Base-by-base conservation (phyloP, 2,797 vertebrate species). In the Oreonectes daqikongensis region DNA sequence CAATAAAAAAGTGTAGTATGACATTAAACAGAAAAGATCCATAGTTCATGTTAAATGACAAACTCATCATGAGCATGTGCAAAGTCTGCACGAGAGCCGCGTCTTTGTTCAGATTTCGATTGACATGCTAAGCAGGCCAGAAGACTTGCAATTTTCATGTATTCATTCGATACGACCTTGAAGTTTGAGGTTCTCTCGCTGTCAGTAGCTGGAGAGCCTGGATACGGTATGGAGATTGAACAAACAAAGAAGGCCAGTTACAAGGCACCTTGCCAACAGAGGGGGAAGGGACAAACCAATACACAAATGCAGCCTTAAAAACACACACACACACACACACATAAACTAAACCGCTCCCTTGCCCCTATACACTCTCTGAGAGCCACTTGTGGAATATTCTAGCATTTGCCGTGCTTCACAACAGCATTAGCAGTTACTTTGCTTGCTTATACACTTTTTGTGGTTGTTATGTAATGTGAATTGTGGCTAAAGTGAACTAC, bases 241-340 rank as follows among this genome's bases (percentile, higher is more conserved):
- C 81, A 72, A 70, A 75, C 57, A 84, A 71, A 71, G 77, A 81
- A 73, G 48, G 57, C 78, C 28, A 38, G 53, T 71, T 64, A 72
- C 67, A 64, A 66, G 79, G 75, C 75, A 52, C 42, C 32, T 1
- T 28, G 82, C 80, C 83, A 86, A 82, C 64, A 61, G 61, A 73
- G 79, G 42, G 40, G 77, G 79, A 75, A 30, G 77, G 69, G 71
- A 68, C 60, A 52, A 53, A 38, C 68, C 30, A 44, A 71, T 74
- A 72, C 76, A 81, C 75, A 72, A 22, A 71, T 60, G 48, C 52
- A 74, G 69, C 44, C 52, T 26, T 48, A 72, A 65, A 61, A 14
- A 57, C 64, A 67, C 55, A 69, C 55, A 69, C 40, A 69, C 53
- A 69, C 64, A 79, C 61, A 67, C 71, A 70, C 48, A 72, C 63